Conservation (phyloP, 2,888 invertebrate genomes). For the Metacarcinus magister region DNA sequence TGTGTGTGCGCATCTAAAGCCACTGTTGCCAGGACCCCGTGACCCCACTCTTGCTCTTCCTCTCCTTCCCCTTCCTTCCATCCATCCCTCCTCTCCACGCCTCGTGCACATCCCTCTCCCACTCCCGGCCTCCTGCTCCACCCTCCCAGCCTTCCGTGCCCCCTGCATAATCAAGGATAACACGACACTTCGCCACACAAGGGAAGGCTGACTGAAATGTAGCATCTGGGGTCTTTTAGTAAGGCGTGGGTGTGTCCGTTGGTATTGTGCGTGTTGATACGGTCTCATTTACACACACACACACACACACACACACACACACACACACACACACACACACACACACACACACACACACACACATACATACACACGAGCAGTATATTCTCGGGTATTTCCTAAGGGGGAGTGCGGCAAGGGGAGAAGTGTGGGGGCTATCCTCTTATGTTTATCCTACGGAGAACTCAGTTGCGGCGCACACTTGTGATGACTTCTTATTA, state of each 20-base stretch:
- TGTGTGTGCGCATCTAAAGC: neutral
- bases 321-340: conserved; percentile 14
- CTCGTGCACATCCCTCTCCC: neutral
- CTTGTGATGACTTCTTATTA: neutral
- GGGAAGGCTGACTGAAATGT: neutral
- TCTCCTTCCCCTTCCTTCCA: neutral
- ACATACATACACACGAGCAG: neutral
- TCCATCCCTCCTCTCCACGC: neutral
- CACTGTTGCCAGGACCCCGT: neutral
- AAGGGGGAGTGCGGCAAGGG: neutral
- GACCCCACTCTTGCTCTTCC: neutral
- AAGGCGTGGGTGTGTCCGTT: neutral
- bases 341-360: conserved; percentile 14
- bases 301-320: neutral
- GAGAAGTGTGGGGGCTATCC: neutral
- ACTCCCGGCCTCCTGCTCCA: neutral
- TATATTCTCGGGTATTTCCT: conserved; percentile 43
- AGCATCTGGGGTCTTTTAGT: neutral
- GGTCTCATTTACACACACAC: neutral
- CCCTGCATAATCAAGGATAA: neutral
- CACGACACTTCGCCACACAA: neutral
- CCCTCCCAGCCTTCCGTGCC: neutral
- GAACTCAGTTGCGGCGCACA: neutral
- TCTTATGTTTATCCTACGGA: neutral
- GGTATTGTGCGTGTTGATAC: neutral